A percentile compares a stretch with the other conserved stretches of the same genome.
phyloP scores from a whole-genome alignment of 1,140 invertebrate species.

The Caerostris darwini region DNA sequence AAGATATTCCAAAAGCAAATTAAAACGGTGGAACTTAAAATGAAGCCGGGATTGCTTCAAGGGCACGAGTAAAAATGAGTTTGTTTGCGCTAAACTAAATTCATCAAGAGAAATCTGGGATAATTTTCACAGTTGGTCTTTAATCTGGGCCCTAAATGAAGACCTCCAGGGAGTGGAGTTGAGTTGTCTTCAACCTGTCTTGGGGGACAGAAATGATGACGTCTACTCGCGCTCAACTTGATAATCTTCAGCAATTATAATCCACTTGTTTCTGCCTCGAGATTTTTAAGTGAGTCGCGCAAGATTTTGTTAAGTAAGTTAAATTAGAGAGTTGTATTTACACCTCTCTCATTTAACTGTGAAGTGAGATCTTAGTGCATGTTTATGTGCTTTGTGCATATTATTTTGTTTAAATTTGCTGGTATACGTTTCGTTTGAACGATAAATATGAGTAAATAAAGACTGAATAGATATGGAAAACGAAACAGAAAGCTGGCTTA shows the following conservation, averaged over 20 bases:
- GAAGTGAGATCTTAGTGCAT: too few species aligned
- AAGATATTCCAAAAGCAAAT: constrained; percentile 33
- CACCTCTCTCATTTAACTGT: too few species aligned
- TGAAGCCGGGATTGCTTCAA: neutral
- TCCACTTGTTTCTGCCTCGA: neutral
- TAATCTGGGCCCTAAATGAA: constrained; percentile 4
- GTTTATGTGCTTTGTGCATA: too few species aligned
- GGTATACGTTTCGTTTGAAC: too few species aligned
- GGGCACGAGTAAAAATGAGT: neutral
- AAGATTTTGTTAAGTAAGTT: constrained; percentile 32
- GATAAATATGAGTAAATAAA: too few species aligned
- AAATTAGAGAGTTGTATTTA: neutral
- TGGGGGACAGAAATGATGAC: neutral
- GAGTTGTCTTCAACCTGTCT: neutral
- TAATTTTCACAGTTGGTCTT: neutral
- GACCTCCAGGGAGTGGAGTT: constrained; percentile 24
- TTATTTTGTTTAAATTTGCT: too few species aligned
- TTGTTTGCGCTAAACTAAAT: neutral
- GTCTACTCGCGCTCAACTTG: neutral
- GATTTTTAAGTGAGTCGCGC: constrained; percentile 3
- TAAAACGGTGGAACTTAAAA: neutral
- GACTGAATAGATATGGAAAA: too few species aligned
- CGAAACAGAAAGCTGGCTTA: too few species aligned
- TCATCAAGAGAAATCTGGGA: neutral
- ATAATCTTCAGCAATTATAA: constrained; percentile 29